Percentiles rank a stretch among this genome's conserved stretches.
Conservation (phyloP, 2,797 vertebrate species). For the Darevskia mixta region DNA sequence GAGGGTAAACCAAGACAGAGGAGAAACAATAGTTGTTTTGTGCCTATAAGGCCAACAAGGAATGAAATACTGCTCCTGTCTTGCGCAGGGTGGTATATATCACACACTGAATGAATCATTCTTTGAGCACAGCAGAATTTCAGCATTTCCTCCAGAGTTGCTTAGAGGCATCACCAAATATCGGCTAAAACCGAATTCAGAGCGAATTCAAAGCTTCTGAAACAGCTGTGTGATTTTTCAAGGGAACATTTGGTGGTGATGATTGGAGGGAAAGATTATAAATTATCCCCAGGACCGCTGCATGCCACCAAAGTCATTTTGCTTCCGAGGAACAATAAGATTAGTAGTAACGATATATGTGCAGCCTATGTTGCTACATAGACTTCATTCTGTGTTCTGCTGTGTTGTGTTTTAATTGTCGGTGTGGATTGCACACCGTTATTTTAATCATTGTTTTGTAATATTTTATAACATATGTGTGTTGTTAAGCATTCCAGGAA, state of each 20-base stretch:
- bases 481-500: no score
- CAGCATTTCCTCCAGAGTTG: neutral
- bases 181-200: neutral
- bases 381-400: neutral
- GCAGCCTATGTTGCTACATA: no score
- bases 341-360: neutral
- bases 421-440: no score
- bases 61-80: neutral
- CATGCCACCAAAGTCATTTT: neutral
- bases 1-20: neutral
- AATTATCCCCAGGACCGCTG: no score
- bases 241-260: neutral
- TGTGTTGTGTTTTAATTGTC: neutral
- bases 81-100: neutral
- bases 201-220: neutral
- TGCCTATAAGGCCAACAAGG: neutral
- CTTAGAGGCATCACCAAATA: neutral
- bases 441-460: no score
- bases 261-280: no score
- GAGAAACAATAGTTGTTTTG: neutral
- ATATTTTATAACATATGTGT: no score
- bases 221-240: neutral
- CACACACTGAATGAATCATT: neutral
- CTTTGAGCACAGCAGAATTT: neutral
- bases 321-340: neutral